A percentile compares a stretch with the other conserved stretches of the same genome.
These are phyloP conservation scores for Sialia sialis DNA, from an alignment of 2,113 vertebrate species.

Conservation along the genomic window DNA sequence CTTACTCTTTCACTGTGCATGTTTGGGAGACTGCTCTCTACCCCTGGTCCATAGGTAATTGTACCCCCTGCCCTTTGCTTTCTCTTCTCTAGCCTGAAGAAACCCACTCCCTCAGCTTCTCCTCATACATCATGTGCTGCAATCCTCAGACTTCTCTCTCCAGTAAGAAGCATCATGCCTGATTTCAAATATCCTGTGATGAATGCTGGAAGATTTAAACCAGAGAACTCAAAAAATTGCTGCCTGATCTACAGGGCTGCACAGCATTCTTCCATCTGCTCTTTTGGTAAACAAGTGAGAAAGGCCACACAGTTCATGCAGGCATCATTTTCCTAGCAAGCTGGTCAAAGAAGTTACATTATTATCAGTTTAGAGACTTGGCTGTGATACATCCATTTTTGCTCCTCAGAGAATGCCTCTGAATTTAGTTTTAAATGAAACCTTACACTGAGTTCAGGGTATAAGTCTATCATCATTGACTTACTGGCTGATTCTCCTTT, in stretches of 20 bases:
- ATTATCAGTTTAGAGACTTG: background rate
- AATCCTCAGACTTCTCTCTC: background rate
- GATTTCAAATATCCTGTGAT: background rate
- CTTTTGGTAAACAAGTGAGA: background rate
- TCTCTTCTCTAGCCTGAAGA: background rate
- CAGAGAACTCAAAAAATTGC: background rate
- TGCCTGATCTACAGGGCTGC: background rate
- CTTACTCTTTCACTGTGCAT: background rate
- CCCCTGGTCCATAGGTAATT: rapidly evolving
- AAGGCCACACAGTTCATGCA: background rate
- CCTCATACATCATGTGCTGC: background rate
- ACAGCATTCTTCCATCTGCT: rapidly evolving
- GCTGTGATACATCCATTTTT: background rate
- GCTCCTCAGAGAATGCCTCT: background rate
- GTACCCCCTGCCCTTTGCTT: background rate
- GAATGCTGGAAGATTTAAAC: background rate
- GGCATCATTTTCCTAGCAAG: background rate
- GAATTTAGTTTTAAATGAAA: background rate
- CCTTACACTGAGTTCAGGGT: background rate
- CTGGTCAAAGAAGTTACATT: background rate
- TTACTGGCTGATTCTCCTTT: background rate
- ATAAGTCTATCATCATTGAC: background rate
- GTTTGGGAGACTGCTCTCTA: background rate
- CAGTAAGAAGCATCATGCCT: background rate
- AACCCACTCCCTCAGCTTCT: background rate